These are phyloP conservation scores for Stenodema calcarata DNA, from an alignment of 2,888 invertebrate species.

Conservation along the genomic window DNA sequence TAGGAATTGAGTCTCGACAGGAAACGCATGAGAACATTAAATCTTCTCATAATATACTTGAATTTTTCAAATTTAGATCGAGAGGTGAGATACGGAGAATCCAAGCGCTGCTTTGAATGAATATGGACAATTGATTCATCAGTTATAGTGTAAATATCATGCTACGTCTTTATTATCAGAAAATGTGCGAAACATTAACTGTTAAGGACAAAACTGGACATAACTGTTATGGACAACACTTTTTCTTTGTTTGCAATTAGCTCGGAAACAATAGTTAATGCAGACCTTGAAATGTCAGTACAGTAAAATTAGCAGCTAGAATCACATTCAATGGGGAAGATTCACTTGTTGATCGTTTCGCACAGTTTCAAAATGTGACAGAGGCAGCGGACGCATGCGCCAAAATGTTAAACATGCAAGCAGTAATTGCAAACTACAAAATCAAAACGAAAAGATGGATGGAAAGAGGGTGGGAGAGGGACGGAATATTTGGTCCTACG, in stretches of 20 bases:
- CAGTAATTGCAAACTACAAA: slow-evolving; percentile 2
- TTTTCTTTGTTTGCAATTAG: too few relatives aligned
- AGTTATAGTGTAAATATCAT: neutral
- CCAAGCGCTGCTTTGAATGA: neutral
- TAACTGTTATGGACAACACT: too few relatives aligned
- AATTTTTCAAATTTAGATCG: too few relatives aligned
- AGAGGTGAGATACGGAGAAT: neutral
- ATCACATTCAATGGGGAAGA: too few relatives aligned
- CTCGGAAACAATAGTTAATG: too few relatives aligned
- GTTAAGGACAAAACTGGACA: too few relatives aligned
- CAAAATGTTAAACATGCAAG: neutral
- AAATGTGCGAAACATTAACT: neutral
- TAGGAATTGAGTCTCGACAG: too few relatives aligned
- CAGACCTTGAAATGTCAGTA: too few relatives aligned
- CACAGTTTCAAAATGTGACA: neutral
- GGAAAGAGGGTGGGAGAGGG: slow-evolving; percentile 39
- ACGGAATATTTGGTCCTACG: neutral
- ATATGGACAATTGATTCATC: neutral
- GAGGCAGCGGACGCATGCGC: neutral
- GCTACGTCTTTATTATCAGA: neutral
- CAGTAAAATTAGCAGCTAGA: too few relatives aligned
- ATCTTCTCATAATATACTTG: too few relatives aligned
- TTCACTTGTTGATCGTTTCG: neutral
- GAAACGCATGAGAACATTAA: too few relatives aligned
- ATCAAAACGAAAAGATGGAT: slow-evolving; percentile 30